Base-by-base conservation (phyloP, 2,888 invertebrate genomes). In the Trachelus tabidus region DNA sequence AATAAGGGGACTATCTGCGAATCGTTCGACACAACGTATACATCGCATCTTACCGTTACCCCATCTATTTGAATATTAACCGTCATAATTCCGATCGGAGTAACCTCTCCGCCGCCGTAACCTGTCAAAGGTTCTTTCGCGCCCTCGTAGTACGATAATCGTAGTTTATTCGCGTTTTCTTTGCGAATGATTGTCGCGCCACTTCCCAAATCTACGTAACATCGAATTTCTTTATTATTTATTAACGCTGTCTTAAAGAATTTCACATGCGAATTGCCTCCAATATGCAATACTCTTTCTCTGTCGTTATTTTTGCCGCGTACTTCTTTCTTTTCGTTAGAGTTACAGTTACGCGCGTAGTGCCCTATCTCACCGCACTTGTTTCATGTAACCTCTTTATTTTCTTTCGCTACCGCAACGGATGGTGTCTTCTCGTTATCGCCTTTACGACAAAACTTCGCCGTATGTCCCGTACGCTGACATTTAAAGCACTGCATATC, bases 21-120 rank as follows among this genome's bases (percentile, higher is more conserved):
- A n/a, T 83, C 78, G 11, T 77, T 81, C 23, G 83, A 85, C 31
- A 85, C 85, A 11, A 85, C 81, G 31, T 82, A 79, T 30, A 83
- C 79, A 68, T 80, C 76, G 11, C 77, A 69, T 71, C 12, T 74
- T 31, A 77, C 79, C 6, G 40, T 40, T 6, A 82, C 80, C 68
- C 77, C 79, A 40, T 82, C 81, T 23, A 82, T 81, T 12, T 9
- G 68, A 11, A 81, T 68, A 6, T 75, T 69, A 15, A 75, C 76
- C 34, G 79, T 79, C 34, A 79, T 56, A n/a, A 78, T 35, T 33
- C 81, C 82, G 11, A 81, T 23, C 23, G 75, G 81, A 33, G 80
- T 76, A 12, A 82, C 82, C 12, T 76, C 30, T 76, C 78, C 78
- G 9, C 78, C 76, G 31, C 79, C 76, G 23, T 76, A 79, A 69